Conservation (phyloP, 2,797 vertebrate species). For the Lycodopsis pacificus region DNA sequence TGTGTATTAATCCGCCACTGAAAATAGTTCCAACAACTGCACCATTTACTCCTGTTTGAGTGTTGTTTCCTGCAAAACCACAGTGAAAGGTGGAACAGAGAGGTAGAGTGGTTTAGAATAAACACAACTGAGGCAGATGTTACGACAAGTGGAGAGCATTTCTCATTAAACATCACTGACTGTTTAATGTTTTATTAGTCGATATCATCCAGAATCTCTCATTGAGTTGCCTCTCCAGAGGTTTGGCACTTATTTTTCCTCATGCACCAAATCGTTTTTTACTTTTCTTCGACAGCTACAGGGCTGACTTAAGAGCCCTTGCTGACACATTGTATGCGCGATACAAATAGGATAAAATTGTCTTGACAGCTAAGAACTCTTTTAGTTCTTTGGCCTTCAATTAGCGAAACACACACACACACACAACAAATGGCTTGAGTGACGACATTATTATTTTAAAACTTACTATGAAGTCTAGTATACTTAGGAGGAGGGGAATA, state of each 20-base stretch:
- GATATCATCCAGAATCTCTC: slow-evolving; percentile 1
- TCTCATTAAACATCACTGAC: neutral
- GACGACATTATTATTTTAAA: neutral
- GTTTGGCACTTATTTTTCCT: slow-evolving; percentile 6
- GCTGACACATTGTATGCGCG: neutral
- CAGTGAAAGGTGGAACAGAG: neutral
- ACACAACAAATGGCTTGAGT: neutral
- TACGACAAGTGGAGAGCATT: neutral
- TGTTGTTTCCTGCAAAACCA: neutral
- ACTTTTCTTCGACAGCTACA: neutral
- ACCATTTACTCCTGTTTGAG: neutral
- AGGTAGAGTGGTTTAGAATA: neutral
- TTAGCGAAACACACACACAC: neutral
- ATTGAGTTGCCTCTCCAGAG: slow-evolving; percentile 20
- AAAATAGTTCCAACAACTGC: slow-evolving; percentile 13
- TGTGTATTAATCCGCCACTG: slow-evolving; percentile 4
- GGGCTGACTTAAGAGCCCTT: neutral
- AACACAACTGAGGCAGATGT: neutral
- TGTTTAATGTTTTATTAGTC: neutral
- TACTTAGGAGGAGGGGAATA: neutral
- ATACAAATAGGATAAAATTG: neutral
- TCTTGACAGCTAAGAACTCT: slow-evolving; percentile 2
- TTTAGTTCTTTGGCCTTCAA: slow-evolving; percentile 2
- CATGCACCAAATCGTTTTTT: neutral
- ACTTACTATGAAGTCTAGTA: neutral